Percentiles rank a stretch among this genome's conserved stretches.
Conservation (phyloP, 35 echinoderm and acorn worm genomes). For the Apostichopus japonicus region DNA sequence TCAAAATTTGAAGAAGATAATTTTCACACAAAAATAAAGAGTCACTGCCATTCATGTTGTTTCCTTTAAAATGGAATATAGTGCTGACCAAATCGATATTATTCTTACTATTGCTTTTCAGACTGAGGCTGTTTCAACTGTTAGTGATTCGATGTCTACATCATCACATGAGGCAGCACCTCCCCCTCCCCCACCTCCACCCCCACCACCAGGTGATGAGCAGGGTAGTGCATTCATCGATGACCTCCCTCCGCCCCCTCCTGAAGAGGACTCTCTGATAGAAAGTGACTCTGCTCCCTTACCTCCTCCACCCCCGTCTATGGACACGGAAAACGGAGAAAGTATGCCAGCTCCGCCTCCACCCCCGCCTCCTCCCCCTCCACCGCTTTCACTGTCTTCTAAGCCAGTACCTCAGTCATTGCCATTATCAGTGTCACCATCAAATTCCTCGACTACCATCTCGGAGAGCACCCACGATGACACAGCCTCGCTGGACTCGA, state of each 20-base stretch:
- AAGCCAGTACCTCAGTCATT: slow-evolving; percentile 7
- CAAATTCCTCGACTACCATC: slow-evolving; percentile 36
- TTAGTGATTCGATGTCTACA: background rate
- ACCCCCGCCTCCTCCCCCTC: slow-evolving; percentile 14
- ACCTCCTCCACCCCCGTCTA: slow-evolving; percentile 64
- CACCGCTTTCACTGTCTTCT: slow-evolving; percentile 6
- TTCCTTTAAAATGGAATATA: no score
- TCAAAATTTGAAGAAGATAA: no score
- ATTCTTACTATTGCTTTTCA: background rate
- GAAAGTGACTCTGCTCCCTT: slow-evolving; percentile 33
- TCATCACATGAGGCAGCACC: background rate
- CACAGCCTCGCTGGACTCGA: slow-evolving; percentile 21
- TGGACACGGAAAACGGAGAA: slow-evolving; percentile 6
- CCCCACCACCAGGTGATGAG: background rate
- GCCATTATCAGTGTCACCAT: slow-evolving; percentile 32
- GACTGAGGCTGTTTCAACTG: slow-evolving; percentile 28
- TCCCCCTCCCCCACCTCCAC: slow-evolving; percentile 60
- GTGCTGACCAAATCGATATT: no score
- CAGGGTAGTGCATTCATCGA: background rate
- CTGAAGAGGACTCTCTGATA: background rate
- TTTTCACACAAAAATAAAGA: no score
- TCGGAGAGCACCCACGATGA: slow-evolving; percentile 38
- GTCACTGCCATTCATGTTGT: no score
- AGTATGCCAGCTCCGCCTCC: slow-evolving; percentile 16
- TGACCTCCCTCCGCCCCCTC: slow-evolving; percentile 67